These are phyloP conservation scores for Mystacornis crossleyi DNA, from an alignment of 2,113 vertebrate genomes.

Conservation along the genomic window DNA sequence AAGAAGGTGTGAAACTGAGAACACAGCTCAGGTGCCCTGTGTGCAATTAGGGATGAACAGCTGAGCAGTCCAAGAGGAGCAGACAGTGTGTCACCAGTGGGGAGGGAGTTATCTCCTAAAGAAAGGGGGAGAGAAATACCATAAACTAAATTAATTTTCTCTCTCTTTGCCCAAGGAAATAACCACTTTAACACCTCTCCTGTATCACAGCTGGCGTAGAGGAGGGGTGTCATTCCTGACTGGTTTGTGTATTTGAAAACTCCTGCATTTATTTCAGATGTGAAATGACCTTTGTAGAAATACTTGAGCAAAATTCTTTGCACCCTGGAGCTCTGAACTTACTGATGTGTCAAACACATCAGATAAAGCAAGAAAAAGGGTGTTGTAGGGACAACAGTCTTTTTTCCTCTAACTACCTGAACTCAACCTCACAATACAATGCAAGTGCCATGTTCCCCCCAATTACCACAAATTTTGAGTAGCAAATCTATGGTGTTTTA, in stretches of 20 bases:
- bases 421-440: background rate
- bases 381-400: background rate
- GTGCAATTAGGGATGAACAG: background rate
- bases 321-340: background rate
- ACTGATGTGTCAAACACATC: background rate
- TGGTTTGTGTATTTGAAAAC: background rate
- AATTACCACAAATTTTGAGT: background rate
- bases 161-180: background rate
- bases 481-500: background rate
- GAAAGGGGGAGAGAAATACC: background rate
- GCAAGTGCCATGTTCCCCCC: background rate
- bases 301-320: background rate
- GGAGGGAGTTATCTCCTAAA: background rate
- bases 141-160: background rate
- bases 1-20: background rate
- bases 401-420: background rate
- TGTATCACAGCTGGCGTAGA: background rate
- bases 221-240: background rate
- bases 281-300: background rate
- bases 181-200: background rate
- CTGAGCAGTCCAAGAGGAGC: background rate
- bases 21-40: background rate
- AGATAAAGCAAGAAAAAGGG: background rate
- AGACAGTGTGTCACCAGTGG: background rate
- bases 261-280: background rate